phyloP scores from a whole-genome alignment of 2,113 vertebrate genomes.

The Ptilonorhynchus violaceus region DNA sequence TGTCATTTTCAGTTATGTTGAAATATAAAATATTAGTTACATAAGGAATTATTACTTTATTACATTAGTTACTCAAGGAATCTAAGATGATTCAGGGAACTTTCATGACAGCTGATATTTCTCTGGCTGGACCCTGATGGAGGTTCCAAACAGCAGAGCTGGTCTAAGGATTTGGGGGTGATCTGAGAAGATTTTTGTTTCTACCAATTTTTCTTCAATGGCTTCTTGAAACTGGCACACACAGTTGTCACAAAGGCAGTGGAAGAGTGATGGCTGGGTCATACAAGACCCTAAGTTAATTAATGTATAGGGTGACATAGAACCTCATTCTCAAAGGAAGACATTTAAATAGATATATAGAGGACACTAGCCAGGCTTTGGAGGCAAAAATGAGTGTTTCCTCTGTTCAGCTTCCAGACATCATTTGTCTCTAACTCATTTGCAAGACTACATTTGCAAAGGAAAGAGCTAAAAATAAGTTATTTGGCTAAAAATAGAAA shows the following conservation, averaged over 20 bases:
- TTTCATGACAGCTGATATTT: background rate
- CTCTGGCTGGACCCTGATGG: background rate
- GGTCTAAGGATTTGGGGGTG: background rate
- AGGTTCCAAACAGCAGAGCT: background rate
- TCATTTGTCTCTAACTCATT: background rate
- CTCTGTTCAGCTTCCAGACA: background rate
- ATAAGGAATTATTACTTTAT: background rate
- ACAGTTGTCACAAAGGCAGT: background rate
- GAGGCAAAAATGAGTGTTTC: background rate
- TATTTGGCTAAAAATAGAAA: slow-evolving; percentile 4
- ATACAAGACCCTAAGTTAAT: background rate
- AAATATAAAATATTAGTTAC: background rate
- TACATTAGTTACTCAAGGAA: background rate
- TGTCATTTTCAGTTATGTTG: background rate
- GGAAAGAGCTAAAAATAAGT: background rate
- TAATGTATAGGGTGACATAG: background rate
- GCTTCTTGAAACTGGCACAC: background rate
- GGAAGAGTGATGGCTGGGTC: background rate
- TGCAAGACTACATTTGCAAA: background rate
- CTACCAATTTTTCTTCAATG: background rate
- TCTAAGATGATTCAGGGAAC: background rate
- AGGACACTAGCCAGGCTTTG: background rate
- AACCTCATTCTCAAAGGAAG: background rate
- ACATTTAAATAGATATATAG: background rate
- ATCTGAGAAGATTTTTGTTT: background rate